Evolutionary conservation across 1,140 invertebrate genomes (phyloP).

Genomic region (Ptiloglossa arizonensis): DNA sequence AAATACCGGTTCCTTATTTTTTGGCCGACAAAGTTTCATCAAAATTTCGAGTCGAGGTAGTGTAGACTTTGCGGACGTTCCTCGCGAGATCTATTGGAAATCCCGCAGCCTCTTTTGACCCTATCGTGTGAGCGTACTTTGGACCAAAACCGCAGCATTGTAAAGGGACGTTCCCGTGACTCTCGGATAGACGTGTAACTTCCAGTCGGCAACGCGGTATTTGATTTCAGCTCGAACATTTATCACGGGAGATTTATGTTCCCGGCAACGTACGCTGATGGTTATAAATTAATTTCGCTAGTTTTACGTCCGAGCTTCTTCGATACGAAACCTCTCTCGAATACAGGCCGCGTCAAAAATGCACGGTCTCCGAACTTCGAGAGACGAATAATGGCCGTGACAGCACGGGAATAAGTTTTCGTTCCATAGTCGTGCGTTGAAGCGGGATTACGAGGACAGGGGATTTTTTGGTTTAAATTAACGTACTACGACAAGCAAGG

Average conservation of each 20-base stretch:
- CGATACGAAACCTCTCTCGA: no score
- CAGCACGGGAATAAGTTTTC: not conserved
- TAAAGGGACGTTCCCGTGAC: not conserved
- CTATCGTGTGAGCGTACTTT: not conserved
- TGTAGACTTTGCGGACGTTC: no score
- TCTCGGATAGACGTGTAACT: constrained; percentile 31
- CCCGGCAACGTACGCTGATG: constrained; percentile 19
- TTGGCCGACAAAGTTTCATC: no score
- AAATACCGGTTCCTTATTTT: no score
- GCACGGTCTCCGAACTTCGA: not conserved
- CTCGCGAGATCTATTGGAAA: constrained; percentile 28
- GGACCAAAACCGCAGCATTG: not conserved
- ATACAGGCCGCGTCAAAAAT: not conserved
- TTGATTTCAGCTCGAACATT: constrained; percentile 38
- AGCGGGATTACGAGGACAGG: not conserved
- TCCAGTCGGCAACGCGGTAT: constrained; percentile 17
- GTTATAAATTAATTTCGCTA: constrained; percentile 50
- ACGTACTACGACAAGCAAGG: no score
- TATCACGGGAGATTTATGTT: constrained; percentile 47
- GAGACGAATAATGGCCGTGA: not conserved
- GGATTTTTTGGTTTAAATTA: no score
- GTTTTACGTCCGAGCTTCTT: constrained; percentile 18
- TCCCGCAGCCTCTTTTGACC: not conserved
- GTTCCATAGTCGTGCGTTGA: not conserved
- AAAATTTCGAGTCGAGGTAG: no score